Conservation (phyloP, 2,797 vertebrate genomes). For the Holocentrus rufus region DNA sequence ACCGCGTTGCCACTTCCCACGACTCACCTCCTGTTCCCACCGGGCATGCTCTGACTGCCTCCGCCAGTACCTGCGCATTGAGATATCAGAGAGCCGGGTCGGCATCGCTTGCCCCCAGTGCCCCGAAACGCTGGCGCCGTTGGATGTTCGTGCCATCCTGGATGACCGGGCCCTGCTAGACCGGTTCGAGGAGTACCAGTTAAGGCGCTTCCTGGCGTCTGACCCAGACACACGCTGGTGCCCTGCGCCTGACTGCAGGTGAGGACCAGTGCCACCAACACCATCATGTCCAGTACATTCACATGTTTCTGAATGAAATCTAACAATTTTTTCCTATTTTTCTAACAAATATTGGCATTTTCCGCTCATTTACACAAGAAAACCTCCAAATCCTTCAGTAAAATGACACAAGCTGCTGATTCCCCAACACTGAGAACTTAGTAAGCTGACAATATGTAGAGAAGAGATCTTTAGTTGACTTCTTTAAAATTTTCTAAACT, state of each 20-base stretch:
- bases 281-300: neutral
- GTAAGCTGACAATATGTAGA: neutral
- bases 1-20: constrained; percentile 84
- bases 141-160: constrained; percentile 83
- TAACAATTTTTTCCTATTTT: too few relatives aligned
- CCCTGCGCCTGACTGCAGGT: constrained; percentile 90
- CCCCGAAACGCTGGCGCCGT: constrained; percentile 77
- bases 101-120: constrained; percentile 87
- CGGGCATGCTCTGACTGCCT: constrained; percentile 85
- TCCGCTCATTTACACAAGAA: too few relatives aligned
- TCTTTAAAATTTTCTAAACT: neutral
- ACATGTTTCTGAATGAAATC: neutral
- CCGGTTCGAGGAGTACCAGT: constrained; percentile 87
- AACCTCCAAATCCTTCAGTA: too few relatives aligned
- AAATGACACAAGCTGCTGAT: too few relatives aligned
- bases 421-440: neutral
- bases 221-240: constrained; percentile 90
- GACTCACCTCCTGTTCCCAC: constrained; percentile 84
- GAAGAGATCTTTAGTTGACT: too few relatives aligned
- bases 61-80: constrained; percentile 85
- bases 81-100: constrained; percentile 87
- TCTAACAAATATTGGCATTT: too few relatives aligned
- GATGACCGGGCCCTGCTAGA: constrained; percentile 83
- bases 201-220: constrained; percentile 84
- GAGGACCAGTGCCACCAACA: constrained; percentile 22